Percentiles rank a stretch among this genome's conserved stretches.
phyloP scores from a whole-genome alignment of 2,888 invertebrate species.

The Sympetrum striolatum region DNA sequence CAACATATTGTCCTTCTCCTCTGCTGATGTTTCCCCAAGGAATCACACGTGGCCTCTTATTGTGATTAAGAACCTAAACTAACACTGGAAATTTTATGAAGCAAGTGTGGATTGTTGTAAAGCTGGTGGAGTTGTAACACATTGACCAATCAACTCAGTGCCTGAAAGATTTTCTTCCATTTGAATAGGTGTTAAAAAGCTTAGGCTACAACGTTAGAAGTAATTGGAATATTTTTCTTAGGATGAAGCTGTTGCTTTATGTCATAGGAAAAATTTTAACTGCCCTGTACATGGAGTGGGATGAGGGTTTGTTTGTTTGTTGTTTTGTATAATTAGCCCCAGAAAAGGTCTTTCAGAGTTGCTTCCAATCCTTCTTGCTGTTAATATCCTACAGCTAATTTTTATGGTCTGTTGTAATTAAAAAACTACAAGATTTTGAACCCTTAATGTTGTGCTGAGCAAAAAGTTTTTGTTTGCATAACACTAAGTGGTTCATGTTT shows the following conservation, averaged over 20 bases:
- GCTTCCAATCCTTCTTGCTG: not conserved
- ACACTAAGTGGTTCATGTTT: not conserved
- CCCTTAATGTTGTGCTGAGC: not conserved
- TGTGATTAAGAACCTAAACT: not conserved
- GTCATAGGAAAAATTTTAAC: not conserved
- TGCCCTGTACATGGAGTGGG: not conserved
- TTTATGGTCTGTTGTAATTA: not conserved
- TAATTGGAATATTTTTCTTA: not conserved
- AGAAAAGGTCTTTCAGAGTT: not conserved
- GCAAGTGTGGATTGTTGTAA: not conserved
- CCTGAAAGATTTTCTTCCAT: conserved; percentile 39
- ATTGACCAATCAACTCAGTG: conserved; percentile 43
- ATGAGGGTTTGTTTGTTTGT: not conserved
- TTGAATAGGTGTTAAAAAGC: conserved; percentile 3
- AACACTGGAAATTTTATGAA: not conserved
- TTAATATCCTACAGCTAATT: not conserved
- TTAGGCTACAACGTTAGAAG: not conserved
- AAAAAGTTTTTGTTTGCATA: conserved; percentile 6
- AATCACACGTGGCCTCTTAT: not conserved
- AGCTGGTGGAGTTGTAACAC: conserved; percentile 6
- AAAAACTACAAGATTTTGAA: not conserved
- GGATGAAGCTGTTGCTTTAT: not conserved
- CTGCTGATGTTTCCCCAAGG: not conserved
- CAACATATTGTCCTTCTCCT: not conserved
- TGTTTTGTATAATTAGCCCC: conserved; percentile 6